Conservation (phyloP, 2,113 vertebrate species). For the Pipra filicauda region DNA sequence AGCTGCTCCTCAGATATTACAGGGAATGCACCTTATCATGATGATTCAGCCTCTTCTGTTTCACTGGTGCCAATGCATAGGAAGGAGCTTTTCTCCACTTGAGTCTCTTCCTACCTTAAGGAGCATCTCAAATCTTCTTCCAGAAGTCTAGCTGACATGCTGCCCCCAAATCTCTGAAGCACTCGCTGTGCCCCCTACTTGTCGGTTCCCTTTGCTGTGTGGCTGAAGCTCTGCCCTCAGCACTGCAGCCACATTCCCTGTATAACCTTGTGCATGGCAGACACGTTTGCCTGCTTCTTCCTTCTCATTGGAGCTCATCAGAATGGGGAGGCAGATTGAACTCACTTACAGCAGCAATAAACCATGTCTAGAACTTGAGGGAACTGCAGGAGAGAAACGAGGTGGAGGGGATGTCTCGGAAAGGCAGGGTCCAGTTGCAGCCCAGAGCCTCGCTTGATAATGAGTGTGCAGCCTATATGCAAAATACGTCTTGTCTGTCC, state of each 20-base stretch:
- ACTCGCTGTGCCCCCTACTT: background rate
- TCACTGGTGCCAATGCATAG: slow-evolving; percentile 14
- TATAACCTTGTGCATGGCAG: background rate
- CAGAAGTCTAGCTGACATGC: background rate
- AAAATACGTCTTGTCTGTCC: slow-evolving; percentile 60
- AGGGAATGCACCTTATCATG: background rate
- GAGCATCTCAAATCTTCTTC: slow-evolving; percentile 23
- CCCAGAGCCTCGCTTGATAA: slow-evolving; percentile 51
- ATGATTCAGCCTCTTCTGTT: slow-evolving; percentile 23
- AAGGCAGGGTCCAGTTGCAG: slow-evolving; percentile 55
- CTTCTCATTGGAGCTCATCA: background rate
- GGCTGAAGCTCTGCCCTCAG: background rate
- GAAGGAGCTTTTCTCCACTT: background rate
- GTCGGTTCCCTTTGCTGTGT: accelerated
- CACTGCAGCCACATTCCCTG: background rate
- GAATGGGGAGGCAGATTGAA: background rate
- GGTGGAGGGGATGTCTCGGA: slow-evolving; percentile 5
- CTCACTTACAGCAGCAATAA: slow-evolving; percentile 53
- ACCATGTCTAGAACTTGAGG: background rate
- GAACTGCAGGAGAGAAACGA: slow-evolving; percentile 4
- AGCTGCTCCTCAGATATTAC: background rate
- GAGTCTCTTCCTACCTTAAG: slow-evolving; percentile 26
- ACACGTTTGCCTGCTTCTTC: background rate
- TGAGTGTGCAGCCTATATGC: slow-evolving; percentile 68
- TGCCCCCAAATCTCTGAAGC: background rate